Percentiles rank a stretch among this genome's conserved stretches.
phyloP scores from a whole-genome alignment of 2,797 vertebrate genomes.

The Rhynchonycteris naso region DNA sequence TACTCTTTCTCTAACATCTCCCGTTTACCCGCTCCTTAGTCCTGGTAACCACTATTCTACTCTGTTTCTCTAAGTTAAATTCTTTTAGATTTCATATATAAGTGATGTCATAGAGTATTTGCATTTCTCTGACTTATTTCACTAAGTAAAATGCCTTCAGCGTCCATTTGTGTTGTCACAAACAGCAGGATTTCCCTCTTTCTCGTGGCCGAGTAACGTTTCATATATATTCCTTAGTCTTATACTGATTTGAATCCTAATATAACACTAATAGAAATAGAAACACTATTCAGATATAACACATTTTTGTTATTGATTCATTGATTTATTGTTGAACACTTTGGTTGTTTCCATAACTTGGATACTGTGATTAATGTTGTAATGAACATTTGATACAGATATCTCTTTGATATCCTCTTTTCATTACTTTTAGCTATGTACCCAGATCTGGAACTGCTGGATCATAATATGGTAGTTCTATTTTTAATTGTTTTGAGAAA shows the following conservation, averaged over 20 bases:
- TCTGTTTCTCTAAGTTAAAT: not conserved
- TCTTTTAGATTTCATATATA: not conserved
- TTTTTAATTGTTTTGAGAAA: slow-evolving; percentile 1
- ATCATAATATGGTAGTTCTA: not conserved
- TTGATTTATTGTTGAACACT: not conserved
- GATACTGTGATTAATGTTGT: not conserved
- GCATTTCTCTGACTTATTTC: not conserved
- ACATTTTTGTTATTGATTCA: not conserved
- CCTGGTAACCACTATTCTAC: not conserved
- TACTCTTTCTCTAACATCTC: not conserved
- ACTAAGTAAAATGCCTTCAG: not conserved
- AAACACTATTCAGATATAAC: not conserved
- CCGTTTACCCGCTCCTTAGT: not conserved
- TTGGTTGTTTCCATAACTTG: not conserved
- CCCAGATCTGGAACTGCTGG: not conserved
- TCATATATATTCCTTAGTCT: not conserved
- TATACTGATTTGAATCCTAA: not conserved
- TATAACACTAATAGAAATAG: not conserved
- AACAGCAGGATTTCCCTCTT: not conserved
- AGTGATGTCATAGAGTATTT: not conserved
- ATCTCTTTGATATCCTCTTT: not conserved
- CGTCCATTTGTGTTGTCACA: not conserved
- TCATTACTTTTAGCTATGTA: not conserved
- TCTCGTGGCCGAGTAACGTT: not conserved
- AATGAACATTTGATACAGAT: not conserved